phyloP scores from a whole-genome alignment of 2,888 invertebrate genomes.

The Stenodema calcarata region DNA sequence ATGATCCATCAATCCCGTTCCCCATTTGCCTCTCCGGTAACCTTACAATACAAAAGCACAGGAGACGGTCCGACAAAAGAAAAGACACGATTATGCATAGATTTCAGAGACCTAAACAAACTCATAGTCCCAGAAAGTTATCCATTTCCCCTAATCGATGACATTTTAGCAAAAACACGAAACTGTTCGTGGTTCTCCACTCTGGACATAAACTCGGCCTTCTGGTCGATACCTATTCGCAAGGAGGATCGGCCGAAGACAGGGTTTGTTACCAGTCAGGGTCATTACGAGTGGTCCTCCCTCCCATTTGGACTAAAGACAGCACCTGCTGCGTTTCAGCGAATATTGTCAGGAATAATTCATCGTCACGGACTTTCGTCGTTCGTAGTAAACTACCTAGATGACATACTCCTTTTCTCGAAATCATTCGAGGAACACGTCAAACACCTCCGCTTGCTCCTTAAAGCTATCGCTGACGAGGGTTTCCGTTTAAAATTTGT shows the following conservation, averaged over 20 bases:
- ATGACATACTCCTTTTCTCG: slow-evolving; percentile 19
- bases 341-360: neutral
- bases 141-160: slow-evolving; percentile 44
- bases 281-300: slow-evolving; percentile 5
- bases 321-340: neutral
- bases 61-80: too few species aligned
- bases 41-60: too few species aligned
- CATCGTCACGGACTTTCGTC: neutral
- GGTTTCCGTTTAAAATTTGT: slow-evolving; percentile 21
- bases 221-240: slow-evolving; percentile 21
- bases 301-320: slow-evolving; percentile 15
- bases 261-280: neutral
- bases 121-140: slow-evolving; percentile 35
- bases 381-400: neutral
- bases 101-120: too few species aligned
- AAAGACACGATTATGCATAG: too few species aligned
- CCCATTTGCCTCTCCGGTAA: too few species aligned
- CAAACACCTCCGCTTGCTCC: neutral
- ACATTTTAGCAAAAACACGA: slow-evolving; percentile 27
- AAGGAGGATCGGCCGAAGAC: slow-evolving; percentile 5
- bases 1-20: too few species aligned
- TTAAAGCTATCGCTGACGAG: neutral
- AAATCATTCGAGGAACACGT: neutral
- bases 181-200: slow-evolving; percentile 23
- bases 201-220: slow-evolving; percentile 36